A percentile compares a stretch with the other conserved stretches of the same genome.
phyloP scores from a whole-genome alignment of 2,113 vertebrate species.

The Xenotilapia flavipinnis region DNA sequence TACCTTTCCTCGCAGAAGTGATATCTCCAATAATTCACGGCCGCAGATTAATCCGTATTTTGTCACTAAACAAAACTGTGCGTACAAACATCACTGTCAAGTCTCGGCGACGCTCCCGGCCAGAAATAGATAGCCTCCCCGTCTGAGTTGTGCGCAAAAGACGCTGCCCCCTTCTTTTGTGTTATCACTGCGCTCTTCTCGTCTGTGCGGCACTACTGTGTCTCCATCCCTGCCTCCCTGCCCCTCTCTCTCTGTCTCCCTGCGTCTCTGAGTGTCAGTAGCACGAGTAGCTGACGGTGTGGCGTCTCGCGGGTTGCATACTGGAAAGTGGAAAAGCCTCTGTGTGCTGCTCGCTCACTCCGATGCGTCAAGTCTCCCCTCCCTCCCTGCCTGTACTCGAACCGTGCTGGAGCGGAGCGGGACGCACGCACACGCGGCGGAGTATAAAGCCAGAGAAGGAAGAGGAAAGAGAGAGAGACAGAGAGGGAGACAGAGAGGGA shows the following conservation, averaged over 20 bases:
- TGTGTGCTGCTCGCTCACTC: slow-evolving; percentile 50
- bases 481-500: background rate
- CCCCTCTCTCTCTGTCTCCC: background rate
- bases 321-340: slow-evolving; percentile 37
- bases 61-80: slow-evolving; percentile 11
- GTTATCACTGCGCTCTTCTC: background rate
- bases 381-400: background rate
- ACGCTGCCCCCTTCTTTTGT: background rate
- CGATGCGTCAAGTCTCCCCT: slow-evolving; percentile 44
- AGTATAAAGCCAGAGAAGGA: background rate
- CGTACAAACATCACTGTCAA: slow-evolving; percentile 40
- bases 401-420: background rate
- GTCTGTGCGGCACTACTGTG: background rate
- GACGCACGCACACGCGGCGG: background rate
- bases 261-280: background rate
- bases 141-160: slow-evolving; percentile 20
- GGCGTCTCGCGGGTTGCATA: slow-evolving; percentile 50
- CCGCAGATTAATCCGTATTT: slow-evolving; percentile 49
- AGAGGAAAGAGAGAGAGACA: background rate
- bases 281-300: slow-evolving; percentile 14
- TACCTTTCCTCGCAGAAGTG: slow-evolving; percentile 18
- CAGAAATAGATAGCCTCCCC: slow-evolving; percentile 28
- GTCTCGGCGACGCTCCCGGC: slow-evolving; percentile 4
- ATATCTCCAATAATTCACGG: background rate
- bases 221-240: slow-evolving; percentile 17